Evolutionary conservation across 2,797 vertebrate genomes (phyloP).

Genomic region (Aphelocoma californica): DNA sequence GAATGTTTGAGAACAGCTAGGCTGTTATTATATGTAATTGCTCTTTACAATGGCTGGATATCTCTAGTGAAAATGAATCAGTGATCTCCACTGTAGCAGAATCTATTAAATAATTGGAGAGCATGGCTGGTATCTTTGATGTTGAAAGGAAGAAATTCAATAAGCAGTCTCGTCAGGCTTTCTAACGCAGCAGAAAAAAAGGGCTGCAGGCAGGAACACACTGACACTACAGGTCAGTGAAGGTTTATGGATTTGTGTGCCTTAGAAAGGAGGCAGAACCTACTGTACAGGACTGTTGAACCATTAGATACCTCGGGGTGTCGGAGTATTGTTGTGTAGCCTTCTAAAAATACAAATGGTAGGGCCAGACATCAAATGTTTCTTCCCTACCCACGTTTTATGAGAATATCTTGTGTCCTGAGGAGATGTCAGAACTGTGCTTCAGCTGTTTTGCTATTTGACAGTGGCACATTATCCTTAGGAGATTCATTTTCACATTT

Average conservation of each 20-base stretch:
- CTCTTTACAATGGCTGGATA: conserved; percentile 67
- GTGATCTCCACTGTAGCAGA: conserved; percentile 63
- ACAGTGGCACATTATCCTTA: conserved; percentile 16
- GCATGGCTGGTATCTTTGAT: conserved; percentile 63
- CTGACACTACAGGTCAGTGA: conserved; percentile 60
- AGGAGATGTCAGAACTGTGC: conserved; percentile 30
- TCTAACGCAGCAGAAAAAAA: conserved; percentile 66
- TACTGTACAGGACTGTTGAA: conserved; percentile 54
- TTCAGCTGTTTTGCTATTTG: conserved; percentile 35
- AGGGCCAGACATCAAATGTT: conserved; percentile 51
- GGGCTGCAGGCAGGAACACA: conserved; percentile 53
- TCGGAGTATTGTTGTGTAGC: conserved; percentile 52
- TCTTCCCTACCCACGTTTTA: conserved; percentile 20
- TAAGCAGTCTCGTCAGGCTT: conserved; percentile 65
- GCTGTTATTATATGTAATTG: conserved; percentile 73
- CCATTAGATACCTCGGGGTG: conserved; percentile 59
- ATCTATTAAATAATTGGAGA: conserved; percentile 77
- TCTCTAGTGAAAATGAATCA: conserved; percentile 66
- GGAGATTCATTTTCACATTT: conserved; percentile 45
- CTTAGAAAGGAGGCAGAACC: conserved; percentile 45
- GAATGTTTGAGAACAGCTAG: conserved; percentile 59
- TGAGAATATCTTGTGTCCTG: neutral
- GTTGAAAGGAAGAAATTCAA: conserved; percentile 72
- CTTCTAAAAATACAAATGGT: conserved; percentile 68
- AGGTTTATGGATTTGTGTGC: conserved; percentile 53